Conservation (phyloP, 2,888 invertebrate genomes). For the Oligia latruncula region DNA sequence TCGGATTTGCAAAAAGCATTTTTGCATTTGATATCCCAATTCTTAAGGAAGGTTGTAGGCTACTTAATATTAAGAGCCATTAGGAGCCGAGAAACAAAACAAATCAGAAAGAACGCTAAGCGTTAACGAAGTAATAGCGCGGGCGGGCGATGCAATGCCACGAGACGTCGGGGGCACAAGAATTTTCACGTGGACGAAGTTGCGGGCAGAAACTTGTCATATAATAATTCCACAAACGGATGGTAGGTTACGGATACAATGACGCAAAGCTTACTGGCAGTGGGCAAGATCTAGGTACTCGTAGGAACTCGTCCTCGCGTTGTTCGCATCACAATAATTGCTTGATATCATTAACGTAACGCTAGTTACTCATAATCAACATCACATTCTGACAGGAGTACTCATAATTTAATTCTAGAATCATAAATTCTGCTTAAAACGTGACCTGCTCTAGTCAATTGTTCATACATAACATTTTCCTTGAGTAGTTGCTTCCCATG, state of each 20-base stretch:
- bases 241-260: background rate
- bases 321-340: slow-evolving; percentile 16
- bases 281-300: background rate
- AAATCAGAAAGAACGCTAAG: background rate
- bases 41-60: background rate
- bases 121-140: no score
- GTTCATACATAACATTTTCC: slow-evolving; percentile 9
- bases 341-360: slow-evolving; percentile 16
- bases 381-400: slow-evolving; percentile 48
- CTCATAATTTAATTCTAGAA: slow-evolving; percentile 39
- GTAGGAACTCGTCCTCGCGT: background rate
- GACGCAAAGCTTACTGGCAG: background rate
- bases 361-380: slow-evolving; percentile 38
- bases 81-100: background rate
- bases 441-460: slow-evolving; percentile 41
- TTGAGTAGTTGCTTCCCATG: slow-evolving; percentile 2
- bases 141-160: no score
- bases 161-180: no score
- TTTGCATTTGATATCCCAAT: background rate
- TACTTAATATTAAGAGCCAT: background rate
- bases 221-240: background rate
- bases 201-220: no score
- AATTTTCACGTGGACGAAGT: no score
- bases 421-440: slow-evolving; percentile 40
- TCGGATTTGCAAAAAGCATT: background rate